A percentile compares a stretch with the other conserved stretches of the same genome.
Evolutionary conservation across 2,888 invertebrate genomes (phyloP).

Genomic region (Allophyes oxyacanthae): DNA sequence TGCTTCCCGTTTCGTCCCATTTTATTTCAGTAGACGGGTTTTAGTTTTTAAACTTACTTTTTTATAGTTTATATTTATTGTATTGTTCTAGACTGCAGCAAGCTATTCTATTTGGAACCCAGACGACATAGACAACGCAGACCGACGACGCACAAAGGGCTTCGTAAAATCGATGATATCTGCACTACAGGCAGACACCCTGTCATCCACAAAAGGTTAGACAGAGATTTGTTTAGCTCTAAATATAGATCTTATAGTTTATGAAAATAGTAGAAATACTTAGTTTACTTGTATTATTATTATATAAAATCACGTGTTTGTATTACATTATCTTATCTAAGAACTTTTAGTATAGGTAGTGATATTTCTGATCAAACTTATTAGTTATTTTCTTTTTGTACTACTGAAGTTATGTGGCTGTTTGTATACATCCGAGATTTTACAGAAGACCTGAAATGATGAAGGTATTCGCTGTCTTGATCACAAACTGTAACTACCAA

Average conservation of each 20-base stretch:
- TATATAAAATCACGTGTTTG: conserved; percentile 17
- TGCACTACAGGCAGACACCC: not conserved
- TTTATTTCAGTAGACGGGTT: no score
- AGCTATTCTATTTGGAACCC: no score
- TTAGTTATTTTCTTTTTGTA: not conserved
- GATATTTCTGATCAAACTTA: conserved; percentile 15
- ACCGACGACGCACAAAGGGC: conserved; percentile 4
- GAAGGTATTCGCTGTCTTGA: no score
- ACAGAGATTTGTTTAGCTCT: not conserved
- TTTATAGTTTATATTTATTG: no score
- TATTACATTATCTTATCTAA: conserved; percentile 16
- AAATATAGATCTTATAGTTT: conserved; percentile 1
- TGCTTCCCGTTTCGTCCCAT: no score
- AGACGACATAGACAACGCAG: no score
- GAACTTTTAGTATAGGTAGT: no score
- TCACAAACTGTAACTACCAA: no score
- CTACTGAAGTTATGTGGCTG: not conserved
- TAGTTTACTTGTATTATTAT: conserved; percentile 2
- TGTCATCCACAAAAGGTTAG: conserved; percentile 5
- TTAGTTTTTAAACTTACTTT: no score
- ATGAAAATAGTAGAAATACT: not conserved
- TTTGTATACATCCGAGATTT: conserved; percentile 1
- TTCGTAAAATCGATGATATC: conserved; percentile 30
- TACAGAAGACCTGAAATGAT: no score
- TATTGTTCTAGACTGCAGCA: no score